Base-by-base conservation (phyloP, 1,140 invertebrate species). In the Hydropsyche tenuis region DNA sequence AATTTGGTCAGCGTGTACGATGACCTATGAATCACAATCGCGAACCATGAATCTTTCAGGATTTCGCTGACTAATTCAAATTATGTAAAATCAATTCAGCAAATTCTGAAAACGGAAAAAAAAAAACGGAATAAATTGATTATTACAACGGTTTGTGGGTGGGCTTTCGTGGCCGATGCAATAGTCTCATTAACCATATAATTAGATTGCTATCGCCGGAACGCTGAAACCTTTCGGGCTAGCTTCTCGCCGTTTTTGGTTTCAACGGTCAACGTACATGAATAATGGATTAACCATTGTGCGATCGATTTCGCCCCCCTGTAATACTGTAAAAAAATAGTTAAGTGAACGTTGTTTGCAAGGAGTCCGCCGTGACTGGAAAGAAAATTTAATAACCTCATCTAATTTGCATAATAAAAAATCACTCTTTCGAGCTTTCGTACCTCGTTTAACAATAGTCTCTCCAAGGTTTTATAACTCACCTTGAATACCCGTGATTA, bases 251-350 rank as follows among this genome's bases (percentile, higher is more conserved):
- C 16, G 16, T 23, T 65, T 65, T 65, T 43, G 37, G 43, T 65
- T 65, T 65, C 63, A 43, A 7, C 63, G 30, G 63, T 65, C 63
- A 65, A 65, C 42, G n/a, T 43, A 65, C 63, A 65, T 65, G 63
- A 65, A 65, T 65, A 65, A 65, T 65, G 30, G 42, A 45, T 65
- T 43, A 42, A 65, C 2, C 63, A 20, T 65, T 45, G 27, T 65
- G 30, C 25, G 63, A 65, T 65, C 63, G 63, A 65, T 65, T 65
- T 43, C 63, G 23, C 14, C 60, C 27, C 20, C 20, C 9, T 37
- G 16, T 48, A 48, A 48, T n/a, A 14, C 2, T 3, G 16, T 48
- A 14, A 48, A n/a, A 48, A 48, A 48, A 48, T 7, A 48, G 16
- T 11, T 60, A 27, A 25, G 23, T 12, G 23, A 60, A 20, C 14